Base-by-base conservation (phyloP, 2,113 vertebrate genomes). In the Arvicanthis niloticus region DNA sequence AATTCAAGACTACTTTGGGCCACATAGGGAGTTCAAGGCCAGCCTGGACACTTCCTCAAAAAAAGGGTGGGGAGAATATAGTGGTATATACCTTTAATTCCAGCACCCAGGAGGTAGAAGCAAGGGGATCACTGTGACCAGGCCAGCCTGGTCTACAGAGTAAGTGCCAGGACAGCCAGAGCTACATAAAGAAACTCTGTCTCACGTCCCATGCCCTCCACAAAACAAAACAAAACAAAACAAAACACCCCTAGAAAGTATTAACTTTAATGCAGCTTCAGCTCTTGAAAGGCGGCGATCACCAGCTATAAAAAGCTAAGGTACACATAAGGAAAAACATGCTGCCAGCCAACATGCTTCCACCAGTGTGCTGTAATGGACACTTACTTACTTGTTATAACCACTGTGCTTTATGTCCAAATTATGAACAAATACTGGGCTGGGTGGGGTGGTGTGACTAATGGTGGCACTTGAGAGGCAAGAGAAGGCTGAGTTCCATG, bases 231-330 rank as follows among this genome's bases (percentile, higher is more conserved):
- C n/a, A n/a, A n/a, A n/a, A n/a, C 45, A 45, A 51, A 51, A 51
- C 51, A 51, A 51, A 51, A 51, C 51, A 51, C 51, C 11, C 31
- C 67, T 68, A 58, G 62, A 60, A 45, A 40, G 17, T 40, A 73
- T n/a, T 40, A 73, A 73, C 62, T 56, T 89, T 80, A 75, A 91
- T 11, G 89, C 60, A 93, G 45, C 81, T 92, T 77, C 93, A 93
- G 72, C 60, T 92, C 85, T 51, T 42, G n/a, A 94, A 82, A 95
- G 62, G 95, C 8, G 48, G 21, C 58, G 86, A 91, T 56, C 75
- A 53, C 60, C 13, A 60, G 67, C 67, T 87, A 4, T 91, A 82
- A 60, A 94, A 91, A 89, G 26, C 89, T 62, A 93, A 37, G 37
- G 77, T 34, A 91, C 0, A 58, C 51, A 40, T 0, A 86, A 60